A percentile compares a stretch with the other conserved stretches of the same genome.
phyloP scores from a whole-genome alignment of 2,888 invertebrate species.

The Lampropteryx suffumata region DNA sequence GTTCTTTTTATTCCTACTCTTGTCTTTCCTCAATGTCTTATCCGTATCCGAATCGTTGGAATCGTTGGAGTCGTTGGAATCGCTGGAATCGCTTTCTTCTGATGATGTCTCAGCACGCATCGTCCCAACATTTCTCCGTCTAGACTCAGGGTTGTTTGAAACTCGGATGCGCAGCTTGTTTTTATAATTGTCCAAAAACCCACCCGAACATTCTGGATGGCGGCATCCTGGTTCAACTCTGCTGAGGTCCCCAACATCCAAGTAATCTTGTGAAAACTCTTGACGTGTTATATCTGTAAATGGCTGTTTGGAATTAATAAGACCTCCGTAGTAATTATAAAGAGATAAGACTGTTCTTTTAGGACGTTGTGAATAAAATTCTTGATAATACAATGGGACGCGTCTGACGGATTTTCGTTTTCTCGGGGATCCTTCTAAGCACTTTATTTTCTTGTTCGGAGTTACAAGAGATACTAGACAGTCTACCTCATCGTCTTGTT shows the following conservation, averaged over 20 bases:
- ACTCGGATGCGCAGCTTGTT: too few species aligned
- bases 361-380: neutral
- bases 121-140: neutral
- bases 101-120: neutral
- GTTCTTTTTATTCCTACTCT: neutral
- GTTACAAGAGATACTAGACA: neutral
- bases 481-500: neutral
- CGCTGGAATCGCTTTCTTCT: constrained; percentile 1
- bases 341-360: constrained; percentile 9
- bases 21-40: too few species aligned
- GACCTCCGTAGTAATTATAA: constrained; percentile 1
- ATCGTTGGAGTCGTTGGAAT: neutral
- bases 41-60: too few species aligned
- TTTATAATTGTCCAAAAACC: too few species aligned
- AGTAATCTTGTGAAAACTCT: constrained; percentile 34
- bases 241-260: constrained; percentile 31
- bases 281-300: constrained; percentile 4
- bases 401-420: neutral
- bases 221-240: neutral
- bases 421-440: neutral
- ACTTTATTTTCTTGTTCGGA: neutral
- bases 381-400: neutral
- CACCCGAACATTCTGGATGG: constrained; percentile 17
- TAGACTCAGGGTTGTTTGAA: too few species aligned
- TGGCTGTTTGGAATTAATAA: neutral